Evolutionary conservation across 2,888 invertebrate species (phyloP), one percentile per base, ranked within the genome.

Genomic region (Myopa tessellatipennis): DNA sequence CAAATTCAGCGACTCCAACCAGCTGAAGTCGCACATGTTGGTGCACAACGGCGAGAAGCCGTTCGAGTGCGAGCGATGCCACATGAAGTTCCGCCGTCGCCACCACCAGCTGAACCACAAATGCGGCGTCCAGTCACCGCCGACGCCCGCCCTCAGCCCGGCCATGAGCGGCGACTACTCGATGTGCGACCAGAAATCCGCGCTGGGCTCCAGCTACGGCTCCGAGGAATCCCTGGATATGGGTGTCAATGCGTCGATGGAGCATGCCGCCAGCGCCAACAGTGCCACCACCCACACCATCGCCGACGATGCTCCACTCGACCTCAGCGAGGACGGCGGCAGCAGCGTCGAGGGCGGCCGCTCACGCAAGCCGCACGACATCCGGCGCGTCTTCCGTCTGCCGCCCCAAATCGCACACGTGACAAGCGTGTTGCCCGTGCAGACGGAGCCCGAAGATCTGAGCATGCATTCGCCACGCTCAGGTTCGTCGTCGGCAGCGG

Each of bases 41-140:
- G 95, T 96, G 76, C 97, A 97, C 90, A 95, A 95, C 83, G 96
- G 96, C 58, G 95, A 96, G 88, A 96, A 96, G 83, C 96, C 96
- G 0, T 97, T 95, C 88, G 92, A 93, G 74, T 97, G 97, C 88
- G 91, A 92, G 8, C 92, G 93, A 26, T 97, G 97, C 85, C 93
- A 93, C 80, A 93, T 93, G 82, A 92, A 94, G 81, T 97, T 96
- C 90, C 91, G 96, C 38, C 91, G 96, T 83, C 93, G 96, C 88
- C 96, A 97, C 88, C 97, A 97, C 83, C 91, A 96, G 68, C 91
- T 95, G 88, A 95, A 95, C 86, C 95, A 95, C 90, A 95, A 96
- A 85, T 97, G 97, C 86, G 92, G 92, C 45, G 89, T 89, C 34
- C 86, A 85, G 18, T 87, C 88, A 16, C 85, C 85, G 5, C 88